A percentile compares a stretch with the other conserved stretches of the same genome.
Conservation (phyloP, 1,140 invertebrate genomes). For the Choristoneura fumiferana region DNA sequence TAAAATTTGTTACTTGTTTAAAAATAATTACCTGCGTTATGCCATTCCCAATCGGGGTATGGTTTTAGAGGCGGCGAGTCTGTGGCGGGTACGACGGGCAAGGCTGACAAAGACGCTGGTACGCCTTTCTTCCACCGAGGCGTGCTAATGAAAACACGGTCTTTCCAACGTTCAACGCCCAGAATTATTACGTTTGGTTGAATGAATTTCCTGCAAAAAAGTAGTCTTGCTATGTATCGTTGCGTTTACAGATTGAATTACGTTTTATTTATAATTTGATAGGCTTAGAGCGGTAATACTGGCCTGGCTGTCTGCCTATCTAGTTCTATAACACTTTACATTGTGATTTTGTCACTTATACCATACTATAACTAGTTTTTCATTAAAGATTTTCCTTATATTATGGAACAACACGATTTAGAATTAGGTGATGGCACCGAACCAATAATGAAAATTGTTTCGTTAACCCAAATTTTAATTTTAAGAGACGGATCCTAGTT, state of each 20-base stretch:
- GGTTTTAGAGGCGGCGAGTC: conserved; percentile 83
- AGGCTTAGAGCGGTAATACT: no score
- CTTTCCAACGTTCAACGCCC: conserved; percentile 83
- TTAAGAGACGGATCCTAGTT: no score
- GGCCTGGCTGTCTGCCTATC: no score
- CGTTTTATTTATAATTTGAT: no score
- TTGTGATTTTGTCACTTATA: no score
- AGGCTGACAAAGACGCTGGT: conserved; percentile 83
- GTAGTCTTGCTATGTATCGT: conserved; percentile 2
- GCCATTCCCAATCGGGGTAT: conserved; percentile 87
- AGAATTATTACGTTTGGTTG: conserved; percentile 86
- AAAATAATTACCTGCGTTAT: conserved; percentile 65
- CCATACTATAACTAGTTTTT: no score
- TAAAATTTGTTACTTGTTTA: conserved; percentile 20
- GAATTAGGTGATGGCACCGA: no score
- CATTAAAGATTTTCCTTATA: no score
- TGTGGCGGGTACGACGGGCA: conserved; percentile 71
- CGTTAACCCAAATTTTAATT: no score
- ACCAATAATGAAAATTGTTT: no score
- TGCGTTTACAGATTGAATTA: not conserved
- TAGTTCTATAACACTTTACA: no score
- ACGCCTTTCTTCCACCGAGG: conserved; percentile 91
- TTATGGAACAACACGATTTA: no score
- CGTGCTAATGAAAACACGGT: conserved; percentile 84
- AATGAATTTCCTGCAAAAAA: conserved; percentile 79